These are phyloP conservation scores for Anthopleura sola DNA, from an alignment of 64 coral and sea anemone species.

Conservation along the genomic window DNA sequence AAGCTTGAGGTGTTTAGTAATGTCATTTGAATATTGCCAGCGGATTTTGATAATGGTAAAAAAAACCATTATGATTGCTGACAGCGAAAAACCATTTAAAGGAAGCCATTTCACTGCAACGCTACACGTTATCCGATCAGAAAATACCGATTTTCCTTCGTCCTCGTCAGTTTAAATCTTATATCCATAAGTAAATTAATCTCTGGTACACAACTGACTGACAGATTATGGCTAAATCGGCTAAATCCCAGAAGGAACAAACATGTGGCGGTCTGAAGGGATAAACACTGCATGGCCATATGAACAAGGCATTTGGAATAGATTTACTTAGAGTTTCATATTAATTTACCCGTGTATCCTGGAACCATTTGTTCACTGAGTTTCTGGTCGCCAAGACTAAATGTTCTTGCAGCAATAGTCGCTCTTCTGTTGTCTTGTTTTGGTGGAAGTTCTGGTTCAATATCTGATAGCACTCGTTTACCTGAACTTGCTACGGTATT, in stretches of 20 bases:
- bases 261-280: neutral
- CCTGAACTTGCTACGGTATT: conserved; percentile 72
- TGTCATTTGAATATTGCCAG: neutral
- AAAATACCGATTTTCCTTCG: neutral
- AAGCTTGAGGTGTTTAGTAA: neutral
- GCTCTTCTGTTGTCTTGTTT: conserved; percentile 56
- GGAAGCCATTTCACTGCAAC: neutral
- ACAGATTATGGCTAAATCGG: neutral
- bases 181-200: neutral
- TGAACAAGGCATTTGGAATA: neutral
- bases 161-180: neutral
- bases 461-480: conserved; percentile 65
- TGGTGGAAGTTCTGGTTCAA: conserved; percentile 57
- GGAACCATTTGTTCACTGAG: conserved; percentile 89
- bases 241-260: neutral
- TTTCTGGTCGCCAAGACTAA: conserved; percentile 93
- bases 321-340: neutral
- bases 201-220: neutral
- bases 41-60: no score
- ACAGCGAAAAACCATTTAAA: neutral
- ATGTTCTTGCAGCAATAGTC: conserved; percentile 49
- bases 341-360: conserved; percentile 81
- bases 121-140: neutral
- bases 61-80: neutral
- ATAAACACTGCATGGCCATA: neutral